Conservation (phyloP, 1,140 invertebrate species). For the Anastatus disparis region DNA sequence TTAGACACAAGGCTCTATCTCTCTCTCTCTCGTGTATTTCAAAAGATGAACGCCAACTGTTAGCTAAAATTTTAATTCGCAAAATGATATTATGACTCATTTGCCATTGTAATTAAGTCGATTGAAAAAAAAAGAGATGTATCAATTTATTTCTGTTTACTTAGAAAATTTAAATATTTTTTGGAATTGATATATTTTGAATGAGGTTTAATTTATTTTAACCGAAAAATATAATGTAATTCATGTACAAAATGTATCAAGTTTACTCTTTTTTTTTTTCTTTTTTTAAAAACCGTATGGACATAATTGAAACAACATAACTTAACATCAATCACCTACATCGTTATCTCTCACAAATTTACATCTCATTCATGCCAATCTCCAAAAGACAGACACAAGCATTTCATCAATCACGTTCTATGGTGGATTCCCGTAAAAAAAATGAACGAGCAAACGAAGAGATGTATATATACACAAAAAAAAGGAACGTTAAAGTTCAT, state of each 20-base stretch:
- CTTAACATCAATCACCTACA: not conserved
- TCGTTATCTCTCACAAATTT: not conserved
- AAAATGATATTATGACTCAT: no score
- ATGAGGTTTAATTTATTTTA: no score
- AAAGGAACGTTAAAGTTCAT: not conserved
- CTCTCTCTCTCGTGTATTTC: no score
- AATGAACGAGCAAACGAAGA: not conserved
- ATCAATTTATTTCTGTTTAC: no score
- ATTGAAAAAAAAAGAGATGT: no score
- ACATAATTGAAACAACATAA: no score
- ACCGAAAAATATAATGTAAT: not conserved
- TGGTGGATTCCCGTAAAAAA: no score
- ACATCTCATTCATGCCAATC: constrained; percentile 5
- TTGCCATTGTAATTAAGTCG: not conserved
- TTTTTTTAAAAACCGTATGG: no score
- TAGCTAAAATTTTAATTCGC: not conserved
- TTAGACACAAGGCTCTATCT: no score
- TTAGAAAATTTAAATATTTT: no score
- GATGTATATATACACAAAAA: not conserved
- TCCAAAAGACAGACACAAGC: not conserved
- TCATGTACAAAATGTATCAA: not conserved
- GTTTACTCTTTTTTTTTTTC: not conserved
- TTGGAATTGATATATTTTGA: no score
- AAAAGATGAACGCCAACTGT: not conserved
- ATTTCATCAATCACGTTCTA: constrained; percentile 9